phyloP scores from a whole-genome alignment of 2,888 invertebrate species.

The Onthophagus sagittarius region DNA sequence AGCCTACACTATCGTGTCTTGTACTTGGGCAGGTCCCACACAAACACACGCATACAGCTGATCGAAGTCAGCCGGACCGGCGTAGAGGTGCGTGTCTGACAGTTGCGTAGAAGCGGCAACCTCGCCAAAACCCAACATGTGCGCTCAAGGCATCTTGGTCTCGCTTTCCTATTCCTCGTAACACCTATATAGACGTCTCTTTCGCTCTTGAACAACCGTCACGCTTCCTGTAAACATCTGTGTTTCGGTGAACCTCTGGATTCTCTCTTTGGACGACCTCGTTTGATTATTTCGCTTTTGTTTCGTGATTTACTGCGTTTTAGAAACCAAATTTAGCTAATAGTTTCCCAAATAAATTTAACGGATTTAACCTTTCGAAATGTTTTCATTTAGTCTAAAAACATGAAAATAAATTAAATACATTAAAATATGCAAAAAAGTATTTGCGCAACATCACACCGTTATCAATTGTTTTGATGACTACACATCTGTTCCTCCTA shows the following conservation, averaged over 20 bases:
- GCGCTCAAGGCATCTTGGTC: neutral
- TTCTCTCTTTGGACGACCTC: neutral
- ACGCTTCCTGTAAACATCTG: neutral
- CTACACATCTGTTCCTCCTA: too few relatives aligned
- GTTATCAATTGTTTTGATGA: too few relatives aligned
- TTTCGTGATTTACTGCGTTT: neutral
- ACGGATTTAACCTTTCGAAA: too few relatives aligned
- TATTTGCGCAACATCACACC: too few relatives aligned
- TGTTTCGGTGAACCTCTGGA: neutral
- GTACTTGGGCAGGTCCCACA: neutral
- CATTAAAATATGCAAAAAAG: too few relatives aligned
- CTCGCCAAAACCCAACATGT: neutral
- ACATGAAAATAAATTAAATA: too few relatives aligned
- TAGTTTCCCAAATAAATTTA: too few relatives aligned
- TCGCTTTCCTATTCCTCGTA: constrained; percentile 1
- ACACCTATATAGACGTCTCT: neutral
- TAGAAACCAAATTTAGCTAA: too few relatives aligned
- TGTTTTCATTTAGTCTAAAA: too few relatives aligned
- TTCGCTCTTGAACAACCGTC: constrained; percentile 10
- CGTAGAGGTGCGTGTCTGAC: constrained; percentile 15
- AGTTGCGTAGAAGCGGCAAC: constrained; percentile 16
- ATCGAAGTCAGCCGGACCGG: constrained; percentile 15
- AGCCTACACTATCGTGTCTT: neutral
- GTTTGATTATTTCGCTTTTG: neutral
- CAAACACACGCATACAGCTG: constrained; percentile 9